These are phyloP conservation scores for Saimiri boliviensis DNA, from an alignment of 2,113 vertebrate genomes.

Conservation along the genomic window DNA sequence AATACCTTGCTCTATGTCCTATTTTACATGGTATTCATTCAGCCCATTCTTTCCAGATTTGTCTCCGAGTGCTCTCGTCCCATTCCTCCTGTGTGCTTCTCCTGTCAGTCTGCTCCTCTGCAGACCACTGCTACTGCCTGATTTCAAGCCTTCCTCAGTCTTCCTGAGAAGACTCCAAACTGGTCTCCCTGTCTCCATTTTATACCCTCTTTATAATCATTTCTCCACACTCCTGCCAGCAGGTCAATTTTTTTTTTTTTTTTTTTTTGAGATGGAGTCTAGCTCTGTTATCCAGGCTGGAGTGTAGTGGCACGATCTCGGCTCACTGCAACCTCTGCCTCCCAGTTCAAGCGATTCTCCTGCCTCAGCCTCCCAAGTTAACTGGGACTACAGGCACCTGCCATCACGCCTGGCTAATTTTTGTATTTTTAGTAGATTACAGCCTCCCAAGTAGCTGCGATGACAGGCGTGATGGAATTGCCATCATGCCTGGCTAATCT, in stretches of 20 bases:
- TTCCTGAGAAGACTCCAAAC: neutral
- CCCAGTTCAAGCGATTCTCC: no score
- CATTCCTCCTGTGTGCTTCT: neutral
- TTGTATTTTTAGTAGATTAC: no score
- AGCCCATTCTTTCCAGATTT: neutral
- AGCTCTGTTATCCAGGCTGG: no score
- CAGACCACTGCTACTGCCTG: neutral
- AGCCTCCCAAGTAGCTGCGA: no score
- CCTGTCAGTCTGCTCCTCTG: neutral
- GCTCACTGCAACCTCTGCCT: no score
- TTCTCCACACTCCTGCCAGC: neutral
- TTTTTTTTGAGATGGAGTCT: no score
- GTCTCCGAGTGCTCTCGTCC: neutral
- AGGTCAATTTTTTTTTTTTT: neutral
- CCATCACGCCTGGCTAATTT: no score
- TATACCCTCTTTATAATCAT: neutral
- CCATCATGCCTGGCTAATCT: no score
- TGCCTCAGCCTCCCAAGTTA: no score
- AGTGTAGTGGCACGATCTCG: no score
- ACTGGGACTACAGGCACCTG: no score
- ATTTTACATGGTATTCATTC: neutral
- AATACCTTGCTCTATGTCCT: neutral
- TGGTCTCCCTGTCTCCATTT: neutral
- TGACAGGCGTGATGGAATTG: no score
- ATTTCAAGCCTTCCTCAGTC: neutral